These are phyloP conservation scores for Frankliniella fusca DNA, from an alignment of 2,888 invertebrate species.

Conservation along the genomic window DNA sequence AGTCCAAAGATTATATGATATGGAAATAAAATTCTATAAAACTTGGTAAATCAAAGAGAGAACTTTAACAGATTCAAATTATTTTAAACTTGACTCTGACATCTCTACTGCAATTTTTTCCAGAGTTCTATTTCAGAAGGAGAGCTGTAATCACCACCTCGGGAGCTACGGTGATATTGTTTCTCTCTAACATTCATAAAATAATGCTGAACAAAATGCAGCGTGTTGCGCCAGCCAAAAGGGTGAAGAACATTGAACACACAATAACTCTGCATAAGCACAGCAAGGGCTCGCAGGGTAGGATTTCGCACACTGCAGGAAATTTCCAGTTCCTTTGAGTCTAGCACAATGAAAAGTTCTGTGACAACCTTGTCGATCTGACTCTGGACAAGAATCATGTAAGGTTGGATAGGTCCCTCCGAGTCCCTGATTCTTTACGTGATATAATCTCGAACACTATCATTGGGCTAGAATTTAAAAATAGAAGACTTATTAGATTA, in stretches of 20 bases:
- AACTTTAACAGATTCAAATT: too few species aligned
- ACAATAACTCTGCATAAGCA: background rate
- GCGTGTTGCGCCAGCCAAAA: background rate
- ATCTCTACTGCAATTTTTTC: background rate
- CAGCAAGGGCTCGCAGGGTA: background rate
- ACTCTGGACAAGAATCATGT: background rate
- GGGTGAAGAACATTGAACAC: constrained; percentile 5
- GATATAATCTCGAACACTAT: background rate
- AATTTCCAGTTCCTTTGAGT: background rate
- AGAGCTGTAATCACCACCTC: background rate
- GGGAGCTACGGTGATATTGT: background rate
- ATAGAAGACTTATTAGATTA: background rate
- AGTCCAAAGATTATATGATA: too few species aligned
- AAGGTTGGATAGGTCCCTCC: background rate
- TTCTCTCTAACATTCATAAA: background rate
- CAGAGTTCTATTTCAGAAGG: background rate
- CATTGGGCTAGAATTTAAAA: background rate
- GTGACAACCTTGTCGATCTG: background rate
- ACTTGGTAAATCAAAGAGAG: background rate
- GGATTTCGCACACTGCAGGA: background rate
- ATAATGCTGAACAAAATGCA: background rate
- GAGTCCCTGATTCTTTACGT: background rate
- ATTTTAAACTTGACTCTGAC: too few species aligned
- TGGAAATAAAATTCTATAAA: background rate
- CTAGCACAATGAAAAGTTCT: background rate